phyloP scores from a whole-genome alignment of 2,888 invertebrate species.

The Cerceris ruficornis region DNA sequence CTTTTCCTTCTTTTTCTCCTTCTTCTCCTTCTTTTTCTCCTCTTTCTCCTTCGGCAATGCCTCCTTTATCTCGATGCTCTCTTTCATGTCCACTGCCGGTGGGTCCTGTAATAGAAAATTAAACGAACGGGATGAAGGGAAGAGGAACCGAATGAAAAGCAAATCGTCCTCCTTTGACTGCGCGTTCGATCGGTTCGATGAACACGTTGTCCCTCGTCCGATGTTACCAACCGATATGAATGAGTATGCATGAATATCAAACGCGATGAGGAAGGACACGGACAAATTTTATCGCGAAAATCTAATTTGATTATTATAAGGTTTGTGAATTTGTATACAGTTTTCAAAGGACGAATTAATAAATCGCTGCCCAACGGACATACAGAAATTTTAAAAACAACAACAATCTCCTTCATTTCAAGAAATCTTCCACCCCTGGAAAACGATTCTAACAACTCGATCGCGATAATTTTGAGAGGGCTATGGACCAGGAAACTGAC shows the following conservation, averaged over 20 bases:
- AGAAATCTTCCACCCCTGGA: too few species aligned
- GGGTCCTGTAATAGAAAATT: slow-evolving; percentile 69
- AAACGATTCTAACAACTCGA: too few species aligned
- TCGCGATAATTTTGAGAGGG: too few species aligned
- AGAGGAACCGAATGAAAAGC: neutral
- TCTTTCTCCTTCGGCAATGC: slow-evolving; percentile 74
- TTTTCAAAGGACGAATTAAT: too few species aligned
- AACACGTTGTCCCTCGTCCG: neutral
- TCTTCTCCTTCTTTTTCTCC: slow-evolving; percentile 83
- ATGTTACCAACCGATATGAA: neutral
- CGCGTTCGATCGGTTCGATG: neutral
- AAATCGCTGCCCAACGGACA: too few species aligned
- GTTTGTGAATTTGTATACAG: too few species aligned
- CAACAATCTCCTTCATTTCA: too few species aligned
- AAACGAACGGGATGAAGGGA: slow-evolving; percentile 17
- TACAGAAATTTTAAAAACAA: too few species aligned
- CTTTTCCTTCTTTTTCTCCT: slow-evolving; percentile 82
- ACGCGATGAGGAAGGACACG: neutral
- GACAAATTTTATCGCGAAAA: neutral
- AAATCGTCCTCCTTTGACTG: neutral
- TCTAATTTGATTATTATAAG: too few species aligned
- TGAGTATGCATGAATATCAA: neutral
- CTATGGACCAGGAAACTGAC: too few species aligned
- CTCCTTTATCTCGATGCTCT: slow-evolving; percentile 74
- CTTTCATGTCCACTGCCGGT: slow-evolving; percentile 73